Evolutionary conservation across 2,888 invertebrate genomes (phyloP).

Genomic region (Pseudanteris insignis): DNA sequence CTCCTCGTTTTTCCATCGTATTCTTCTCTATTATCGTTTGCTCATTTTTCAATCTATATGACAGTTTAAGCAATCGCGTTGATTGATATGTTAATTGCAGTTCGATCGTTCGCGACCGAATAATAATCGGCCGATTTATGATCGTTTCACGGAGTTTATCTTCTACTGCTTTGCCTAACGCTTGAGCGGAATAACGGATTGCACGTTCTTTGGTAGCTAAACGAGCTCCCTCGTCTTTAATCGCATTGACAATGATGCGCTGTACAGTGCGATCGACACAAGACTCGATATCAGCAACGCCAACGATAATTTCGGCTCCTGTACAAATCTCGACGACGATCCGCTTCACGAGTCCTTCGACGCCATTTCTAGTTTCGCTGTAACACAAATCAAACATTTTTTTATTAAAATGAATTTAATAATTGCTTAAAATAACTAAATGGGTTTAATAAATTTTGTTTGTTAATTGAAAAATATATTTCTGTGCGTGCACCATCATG

Average conservation of each 20-base stretch:
- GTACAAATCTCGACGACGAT: slow-evolving; percentile 40
- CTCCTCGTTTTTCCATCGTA: background rate
- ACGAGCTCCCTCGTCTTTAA: slow-evolving; percentile 52
- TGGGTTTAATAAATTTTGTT: too few species aligned
- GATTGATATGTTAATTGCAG: slow-evolving; percentile 47
- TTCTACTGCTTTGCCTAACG: slow-evolving; percentile 39
- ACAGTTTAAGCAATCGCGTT: slow-evolving; percentile 39
- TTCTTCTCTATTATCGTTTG: too few species aligned
- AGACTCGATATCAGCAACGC: slow-evolving; percentile 52
- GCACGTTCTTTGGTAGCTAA: slow-evolving; percentile 52
- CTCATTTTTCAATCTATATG: too few species aligned
- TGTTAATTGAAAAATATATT: too few species aligned
- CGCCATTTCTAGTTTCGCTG: slow-evolving; percentile 61
- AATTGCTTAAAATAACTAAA: too few species aligned
- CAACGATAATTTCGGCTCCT: slow-evolving; percentile 45
- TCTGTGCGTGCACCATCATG: too few species aligned
- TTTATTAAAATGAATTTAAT: too few species aligned
- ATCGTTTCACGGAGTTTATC: slow-evolving; percentile 21
- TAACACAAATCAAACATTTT: too few species aligned
- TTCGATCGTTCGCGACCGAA: slow-evolving; percentile 43
- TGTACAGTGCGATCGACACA: slow-evolving; percentile 41
- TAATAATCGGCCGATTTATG: slow-evolving; percentile 32
- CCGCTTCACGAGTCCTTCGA: slow-evolving; percentile 62
- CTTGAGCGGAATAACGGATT: slow-evolving; percentile 45
- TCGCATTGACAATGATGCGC: slow-evolving; percentile 40